These are phyloP conservation scores for Bufo gargarizans DNA, from an alignment of 2,113 vertebrate species.

Conservation along the genomic window DNA sequence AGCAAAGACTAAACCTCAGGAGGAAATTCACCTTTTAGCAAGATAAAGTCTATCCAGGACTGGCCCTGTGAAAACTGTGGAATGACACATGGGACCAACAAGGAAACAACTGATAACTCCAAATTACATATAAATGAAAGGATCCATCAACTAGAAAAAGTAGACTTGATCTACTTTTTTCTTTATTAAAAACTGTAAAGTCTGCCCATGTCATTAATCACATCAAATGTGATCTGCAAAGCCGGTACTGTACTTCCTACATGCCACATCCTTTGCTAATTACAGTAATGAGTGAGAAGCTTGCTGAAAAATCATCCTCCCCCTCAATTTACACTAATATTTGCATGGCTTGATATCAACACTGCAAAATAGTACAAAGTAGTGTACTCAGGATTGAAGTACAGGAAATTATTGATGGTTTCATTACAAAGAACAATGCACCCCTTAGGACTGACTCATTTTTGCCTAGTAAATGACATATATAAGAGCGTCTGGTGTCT, in stretches of 20 bases:
- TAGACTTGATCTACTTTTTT: background rate
- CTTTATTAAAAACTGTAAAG: background rate
- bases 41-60: too few species aligned
- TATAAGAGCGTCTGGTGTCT: slow-evolving; percentile 51
- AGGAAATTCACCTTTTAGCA: too few species aligned
- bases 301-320: background rate
- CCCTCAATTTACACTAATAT: background rate
- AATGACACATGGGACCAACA: too few species aligned
- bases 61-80: too few species aligned
- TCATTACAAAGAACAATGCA: slow-evolving; percentile 50
- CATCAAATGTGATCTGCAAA: background rate
- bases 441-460: slow-evolving; percentile 5
- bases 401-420: slow-evolving; percentile 44
- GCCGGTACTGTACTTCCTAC: background rate
- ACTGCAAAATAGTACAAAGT: slow-evolving; percentile 12
- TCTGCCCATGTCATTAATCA: background rate
- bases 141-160: too few species aligned
- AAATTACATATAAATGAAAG: too few species aligned
- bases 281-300: background rate
- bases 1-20: too few species aligned
- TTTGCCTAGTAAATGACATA: slow-evolving; percentile 47
- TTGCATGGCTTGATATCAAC: slow-evolving; percentile 15
- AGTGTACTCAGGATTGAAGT: background rate
- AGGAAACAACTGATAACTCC: too few species aligned
- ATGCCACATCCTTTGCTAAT: background rate